Percentiles rank a stretch among this genome's conserved stretches.
Conservation (phyloP, 2,797 vertebrate species). For the Sebastes wilsoni region DNA sequence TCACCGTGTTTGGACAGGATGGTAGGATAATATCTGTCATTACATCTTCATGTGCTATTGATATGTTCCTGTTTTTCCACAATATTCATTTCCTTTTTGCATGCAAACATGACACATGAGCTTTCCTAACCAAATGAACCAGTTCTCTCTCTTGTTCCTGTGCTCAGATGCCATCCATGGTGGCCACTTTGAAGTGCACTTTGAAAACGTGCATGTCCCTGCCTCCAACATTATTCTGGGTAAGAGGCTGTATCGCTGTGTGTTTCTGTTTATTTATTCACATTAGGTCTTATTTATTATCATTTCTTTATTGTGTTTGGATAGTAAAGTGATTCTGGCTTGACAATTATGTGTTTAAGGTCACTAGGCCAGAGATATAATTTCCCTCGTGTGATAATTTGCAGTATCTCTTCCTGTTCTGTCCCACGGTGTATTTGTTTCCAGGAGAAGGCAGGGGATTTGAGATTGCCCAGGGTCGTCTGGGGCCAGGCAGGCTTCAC, state of each 20-base stretch:
- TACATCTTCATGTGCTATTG: not conserved
- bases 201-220: constrained; percentile 88
- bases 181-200: constrained; percentile 95
- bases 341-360: not conserved
- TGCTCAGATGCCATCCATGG: constrained; percentile 90
- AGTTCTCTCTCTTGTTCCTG: not conserved
- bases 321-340: not conserved
- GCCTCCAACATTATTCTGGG: constrained; percentile 89
- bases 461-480: constrained; percentile 92
- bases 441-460: constrained; percentile 93
- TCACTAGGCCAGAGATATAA: not conserved
- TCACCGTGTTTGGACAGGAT: constrained; percentile 91
- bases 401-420: not conserved
- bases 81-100: not conserved
- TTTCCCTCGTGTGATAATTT: not conserved
- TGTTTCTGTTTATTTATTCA: not conserved
- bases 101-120: not conserved
- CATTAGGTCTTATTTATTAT: not conserved
- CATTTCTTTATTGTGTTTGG: not conserved
- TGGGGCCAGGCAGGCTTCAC: constrained; percentile 92
- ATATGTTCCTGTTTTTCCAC: not conserved
- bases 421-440: not conserved
- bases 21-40: constrained; percentile 71
- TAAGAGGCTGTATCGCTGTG: constrained; percentile 64
- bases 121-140: not conserved